Conservation (phyloP, 2,113 vertebrate species). For the Aptenodytes forsteri region DNA sequence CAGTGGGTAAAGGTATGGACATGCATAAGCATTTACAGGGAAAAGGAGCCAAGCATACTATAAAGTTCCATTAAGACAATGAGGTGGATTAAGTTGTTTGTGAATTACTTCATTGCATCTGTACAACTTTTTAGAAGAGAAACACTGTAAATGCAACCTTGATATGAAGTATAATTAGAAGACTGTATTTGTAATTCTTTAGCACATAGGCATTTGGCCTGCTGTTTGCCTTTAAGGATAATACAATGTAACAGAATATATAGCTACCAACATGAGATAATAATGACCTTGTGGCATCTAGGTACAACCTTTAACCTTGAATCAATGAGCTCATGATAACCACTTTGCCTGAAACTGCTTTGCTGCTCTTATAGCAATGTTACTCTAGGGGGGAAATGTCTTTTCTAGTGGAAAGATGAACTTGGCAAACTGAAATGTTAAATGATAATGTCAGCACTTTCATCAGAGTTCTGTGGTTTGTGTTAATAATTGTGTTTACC, state of each 20-base stretch:
- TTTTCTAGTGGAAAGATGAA: constrained; percentile 55
- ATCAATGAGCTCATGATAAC: constrained; percentile 3
- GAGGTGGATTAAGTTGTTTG: background rate
- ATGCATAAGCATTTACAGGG: background rate
- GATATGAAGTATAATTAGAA: background rate
- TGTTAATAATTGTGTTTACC: constrained; percentile 50
- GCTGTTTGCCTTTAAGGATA: background rate
- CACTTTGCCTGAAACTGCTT: background rate
- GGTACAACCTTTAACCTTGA: constrained; percentile 14
- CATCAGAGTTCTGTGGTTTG: constrained; percentile 15
- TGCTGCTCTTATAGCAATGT: background rate
- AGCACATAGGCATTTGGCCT: background rate
- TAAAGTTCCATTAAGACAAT: background rate
- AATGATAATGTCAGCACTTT: constrained; percentile 50
- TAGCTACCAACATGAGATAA: background rate
- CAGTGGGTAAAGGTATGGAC: background rate
- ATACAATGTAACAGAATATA: background rate
- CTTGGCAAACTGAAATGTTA: constrained; percentile 56
- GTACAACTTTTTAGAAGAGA: background rate
- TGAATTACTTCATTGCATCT: background rate
- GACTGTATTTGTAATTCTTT: background rate
- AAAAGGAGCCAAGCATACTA: background rate
- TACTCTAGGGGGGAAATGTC: background rate
- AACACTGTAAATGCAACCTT: background rate
- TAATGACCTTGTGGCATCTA: background rate